Evolutionary conservation across 2,888 invertebrate species (phyloP).

Genomic region (Catonia carolina): DNA sequence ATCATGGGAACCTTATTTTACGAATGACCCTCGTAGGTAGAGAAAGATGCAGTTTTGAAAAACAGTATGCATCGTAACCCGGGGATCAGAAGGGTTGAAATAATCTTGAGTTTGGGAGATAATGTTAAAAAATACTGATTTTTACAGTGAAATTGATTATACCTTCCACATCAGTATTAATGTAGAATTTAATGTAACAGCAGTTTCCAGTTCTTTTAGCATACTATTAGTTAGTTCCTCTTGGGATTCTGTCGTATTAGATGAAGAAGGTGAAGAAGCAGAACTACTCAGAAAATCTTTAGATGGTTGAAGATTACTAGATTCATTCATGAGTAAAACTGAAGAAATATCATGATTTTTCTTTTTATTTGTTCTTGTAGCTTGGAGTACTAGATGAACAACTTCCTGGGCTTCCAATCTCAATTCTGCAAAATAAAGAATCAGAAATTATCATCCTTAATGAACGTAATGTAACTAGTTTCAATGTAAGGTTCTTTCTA

Average conservation of each 20-base stretch:
- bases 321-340: conserved; percentile 19
- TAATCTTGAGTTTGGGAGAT: too few species aligned
- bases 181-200: conserved; percentile 39
- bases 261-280: too few species aligned
- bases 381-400: conserved; percentile 48
- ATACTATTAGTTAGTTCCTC: conserved; percentile 4
- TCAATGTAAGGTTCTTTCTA: too few species aligned
- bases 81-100: too few species aligned
- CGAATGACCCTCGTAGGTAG: too few species aligned
- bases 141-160: conserved; percentile 4
- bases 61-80: too few species aligned
- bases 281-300: conserved; percentile 39
- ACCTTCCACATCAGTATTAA: conserved; percentile 47
- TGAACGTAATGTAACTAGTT: background rate
- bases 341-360: conserved; percentile 5
- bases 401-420: conserved; percentile 43
- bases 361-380: conserved; percentile 39
- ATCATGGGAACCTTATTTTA: too few species aligned
- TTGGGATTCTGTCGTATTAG: conserved; percentile 31
- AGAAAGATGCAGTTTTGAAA: too few species aligned
- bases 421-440: conserved; percentile 38
- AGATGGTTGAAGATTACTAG: conserved; percentile 38
- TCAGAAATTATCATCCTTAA: background rate
- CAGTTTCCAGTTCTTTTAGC: conserved; percentile 30
- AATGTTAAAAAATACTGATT: background rate